Base-by-base conservation (phyloP, 2,888 invertebrate genomes). In the Sesia bembeciformis region DNA sequence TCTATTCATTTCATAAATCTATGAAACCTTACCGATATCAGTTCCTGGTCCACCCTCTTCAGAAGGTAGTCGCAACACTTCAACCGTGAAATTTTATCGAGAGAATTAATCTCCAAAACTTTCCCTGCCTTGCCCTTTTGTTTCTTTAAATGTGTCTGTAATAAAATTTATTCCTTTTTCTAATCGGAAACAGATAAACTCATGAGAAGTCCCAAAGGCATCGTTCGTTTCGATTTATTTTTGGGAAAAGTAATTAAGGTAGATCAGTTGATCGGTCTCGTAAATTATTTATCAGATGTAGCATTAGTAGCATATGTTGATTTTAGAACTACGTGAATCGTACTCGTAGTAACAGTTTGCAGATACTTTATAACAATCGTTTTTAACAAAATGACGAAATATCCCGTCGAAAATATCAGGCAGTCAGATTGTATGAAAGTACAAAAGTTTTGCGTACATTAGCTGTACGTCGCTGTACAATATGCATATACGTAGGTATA, bases 81-180 rank as follows among this genome's bases (percentile, higher is more conserved):
- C 76, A 76, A 79, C 77, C 83, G 84, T 81, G 81, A 84, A 87
- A 85, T 88, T 86, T 86, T 86, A 88, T 88, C 88, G 76, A 68
- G 73, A 76, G 81, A 85, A 87, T 88, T 85, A 88, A 88, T 87
- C 88, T 85, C 72, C 65, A 81, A 80, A 81, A 85, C 75, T 84
- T 82, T 72, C 69, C 70, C 72, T 62, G 62, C 62, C 63, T 63
- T 66, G 76, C 75, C 78, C 81, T 78, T 82, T 87, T 84, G 78
- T 84, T 84, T 84, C 64, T 67, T 59, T 73, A 77, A 71, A 74
- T 74, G 72, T 74, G 73, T 66, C 71, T 72, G 70, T 71, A 81
- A 78, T 80, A 77, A 80, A 84, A 84, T 84, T 82, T 83, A 83
- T 82, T 78, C 68, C 68, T 65, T 69, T 67, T 66, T 71, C 72